phyloP scores from a whole-genome alignment of 2,113 vertebrate genomes.

The Cyprinus carpio region DNA sequence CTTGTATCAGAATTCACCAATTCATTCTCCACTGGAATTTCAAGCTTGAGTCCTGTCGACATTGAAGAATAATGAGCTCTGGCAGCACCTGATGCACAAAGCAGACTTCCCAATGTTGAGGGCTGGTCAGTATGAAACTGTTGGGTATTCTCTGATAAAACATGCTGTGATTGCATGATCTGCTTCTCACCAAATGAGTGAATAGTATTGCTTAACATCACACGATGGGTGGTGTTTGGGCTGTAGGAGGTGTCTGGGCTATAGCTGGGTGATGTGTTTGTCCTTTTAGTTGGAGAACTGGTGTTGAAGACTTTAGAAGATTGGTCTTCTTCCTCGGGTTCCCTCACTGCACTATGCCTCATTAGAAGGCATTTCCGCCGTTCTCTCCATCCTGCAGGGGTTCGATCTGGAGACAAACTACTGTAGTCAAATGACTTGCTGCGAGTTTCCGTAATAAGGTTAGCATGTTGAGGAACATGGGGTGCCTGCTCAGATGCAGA shows the following conservation, averaged over 20 bases:
- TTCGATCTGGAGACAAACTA: slow-evolving; percentile 82
- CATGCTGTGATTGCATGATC: slow-evolving; percentile 9
- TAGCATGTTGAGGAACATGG: slow-evolving; percentile 76
- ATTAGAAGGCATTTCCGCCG: slow-evolving; percentile 90
- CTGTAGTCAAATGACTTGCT: slow-evolving; percentile 96
- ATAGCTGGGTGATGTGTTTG: slow-evolving; percentile 52
- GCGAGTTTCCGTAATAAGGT: slow-evolving; percentile 83
- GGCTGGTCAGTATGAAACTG: slow-evolving; percentile 44
- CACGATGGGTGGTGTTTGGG: slow-evolving; percentile 27
- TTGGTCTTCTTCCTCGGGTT: slow-evolving; percentile 70
- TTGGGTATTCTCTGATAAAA: slow-evolving; percentile 3
- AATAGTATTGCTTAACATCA: slow-evolving; percentile 30
- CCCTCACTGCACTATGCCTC: slow-evolving; percentile 76
- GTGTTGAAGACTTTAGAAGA: slow-evolving; percentile 8
- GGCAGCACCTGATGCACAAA: slow-evolving; percentile 81
- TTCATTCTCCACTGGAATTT: slow-evolving; percentile 73
- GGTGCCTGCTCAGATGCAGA: slow-evolving; percentile 92
- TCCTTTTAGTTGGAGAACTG: slow-evolving; percentile 47
- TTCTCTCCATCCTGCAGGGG: slow-evolving; percentile 78
- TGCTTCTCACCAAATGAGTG: slow-evolving; percentile 30
- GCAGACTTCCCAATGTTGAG: slow-evolving; percentile 70
- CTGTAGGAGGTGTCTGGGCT: slow-evolving; percentile 42
- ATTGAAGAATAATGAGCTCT: slow-evolving; percentile 85
- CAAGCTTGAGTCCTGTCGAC: slow-evolving; percentile 84
- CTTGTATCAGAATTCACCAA: slow-evolving; percentile 50